phyloP scores from a whole-genome alignment of 1,140 invertebrate species.

The Gryon sp. region DNA sequence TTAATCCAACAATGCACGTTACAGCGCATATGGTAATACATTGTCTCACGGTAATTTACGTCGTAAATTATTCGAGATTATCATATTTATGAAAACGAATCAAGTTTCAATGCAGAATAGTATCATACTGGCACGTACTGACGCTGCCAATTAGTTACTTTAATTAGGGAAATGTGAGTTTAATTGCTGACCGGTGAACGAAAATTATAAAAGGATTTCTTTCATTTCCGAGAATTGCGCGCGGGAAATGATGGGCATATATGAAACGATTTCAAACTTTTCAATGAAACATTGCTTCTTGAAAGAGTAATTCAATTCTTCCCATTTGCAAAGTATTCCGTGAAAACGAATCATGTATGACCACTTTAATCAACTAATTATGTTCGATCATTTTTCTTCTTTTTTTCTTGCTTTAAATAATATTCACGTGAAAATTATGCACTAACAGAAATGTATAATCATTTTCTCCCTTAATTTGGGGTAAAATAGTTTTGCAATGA shows the following conservation, averaged over 20 bases:
- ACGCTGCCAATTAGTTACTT: conserved; percentile 63
- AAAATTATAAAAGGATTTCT: conserved; percentile 61
- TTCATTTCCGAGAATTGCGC: conserved; percentile 55
- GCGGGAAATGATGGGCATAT: conserved; percentile 41
- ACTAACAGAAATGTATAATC: too few relatives aligned
- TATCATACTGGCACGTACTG: conserved; percentile 57
- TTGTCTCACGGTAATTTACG: conserved; percentile 57
- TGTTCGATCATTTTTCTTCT: too few relatives aligned
- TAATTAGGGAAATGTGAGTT: conserved; percentile 65
- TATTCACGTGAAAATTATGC: too few relatives aligned
- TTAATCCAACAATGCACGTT: conserved; percentile 15
- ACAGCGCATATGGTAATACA: conserved; percentile 37
- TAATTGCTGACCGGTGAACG: conserved; percentile 56
- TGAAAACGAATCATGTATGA: not conserved
- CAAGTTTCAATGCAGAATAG: conserved; percentile 40
- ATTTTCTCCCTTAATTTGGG: too few relatives aligned
- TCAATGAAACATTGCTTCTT: conserved; percentile 42
- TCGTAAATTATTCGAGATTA: conserved; percentile 59
- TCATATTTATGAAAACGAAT: conserved; percentile 63
- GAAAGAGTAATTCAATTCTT: conserved; percentile 9
- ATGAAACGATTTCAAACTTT: conserved; percentile 29
- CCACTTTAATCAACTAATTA: too few relatives aligned
- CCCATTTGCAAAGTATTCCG: conserved; percentile 3
- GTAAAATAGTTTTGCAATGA: too few relatives aligned
- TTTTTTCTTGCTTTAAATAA: too few relatives aligned